phyloP scores from a whole-genome alignment of 2,113 vertebrate genomes.

The Ageneiosus marmoratus region DNA sequence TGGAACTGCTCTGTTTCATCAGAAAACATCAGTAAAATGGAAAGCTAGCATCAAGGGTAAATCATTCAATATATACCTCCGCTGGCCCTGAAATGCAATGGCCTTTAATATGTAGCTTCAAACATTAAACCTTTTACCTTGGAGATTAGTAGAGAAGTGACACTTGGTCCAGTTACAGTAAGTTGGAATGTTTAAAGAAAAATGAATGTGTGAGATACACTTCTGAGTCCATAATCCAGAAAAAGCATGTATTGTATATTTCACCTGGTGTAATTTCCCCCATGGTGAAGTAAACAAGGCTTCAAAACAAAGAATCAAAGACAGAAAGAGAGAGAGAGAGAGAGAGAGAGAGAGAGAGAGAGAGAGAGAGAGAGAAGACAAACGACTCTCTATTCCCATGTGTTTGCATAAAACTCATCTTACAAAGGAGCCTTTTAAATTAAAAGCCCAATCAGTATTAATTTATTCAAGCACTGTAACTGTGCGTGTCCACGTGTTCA shows the following conservation, averaged over 20 bases:
- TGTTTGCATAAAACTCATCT: conserved; percentile 38
- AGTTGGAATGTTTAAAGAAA: neutral
- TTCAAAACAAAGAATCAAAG: conserved; percentile 37
- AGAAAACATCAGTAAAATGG: neutral
- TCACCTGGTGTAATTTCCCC: neutral
- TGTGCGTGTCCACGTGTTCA: neutral
- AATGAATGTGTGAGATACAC: neutral
- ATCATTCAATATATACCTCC: conserved; percentile 22
- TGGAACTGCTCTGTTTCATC: too few relatives aligned
- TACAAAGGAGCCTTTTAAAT: conserved; percentile 36
- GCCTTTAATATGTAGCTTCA: neutral
- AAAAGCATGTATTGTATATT: neutral
- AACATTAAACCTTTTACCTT: conserved; percentile 28
- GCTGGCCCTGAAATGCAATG: neutral
- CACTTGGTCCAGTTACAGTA: neutral
- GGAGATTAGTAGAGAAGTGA: conserved; percentile 13
- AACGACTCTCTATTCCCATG: conserved; percentile 19
- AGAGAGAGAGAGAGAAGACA: conserved; percentile 30
- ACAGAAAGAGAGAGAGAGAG: neutral
- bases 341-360: neutral
- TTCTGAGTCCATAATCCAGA: neutral
- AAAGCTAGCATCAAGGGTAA: conserved; percentile 25
- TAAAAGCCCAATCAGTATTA: conserved; percentile 50
- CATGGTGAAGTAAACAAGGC: conserved; percentile 43
- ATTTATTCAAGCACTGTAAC: conserved; percentile 44